Percentiles rank a stretch among this genome's conserved stretches.
phyloP scores from a whole-genome alignment of 2,888 invertebrate genomes.

The Campoplex nolae region DNA sequence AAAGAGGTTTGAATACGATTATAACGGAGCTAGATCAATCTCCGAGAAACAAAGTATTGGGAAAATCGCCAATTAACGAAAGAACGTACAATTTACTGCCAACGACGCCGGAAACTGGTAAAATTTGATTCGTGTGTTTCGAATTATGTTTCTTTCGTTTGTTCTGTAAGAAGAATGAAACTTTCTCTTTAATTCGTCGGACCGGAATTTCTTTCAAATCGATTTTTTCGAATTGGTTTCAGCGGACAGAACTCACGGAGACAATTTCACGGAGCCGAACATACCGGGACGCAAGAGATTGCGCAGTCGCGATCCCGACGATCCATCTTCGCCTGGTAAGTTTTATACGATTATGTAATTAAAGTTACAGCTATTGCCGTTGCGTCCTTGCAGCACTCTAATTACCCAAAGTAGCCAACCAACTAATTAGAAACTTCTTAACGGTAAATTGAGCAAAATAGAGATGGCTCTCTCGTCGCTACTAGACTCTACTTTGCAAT shows the following conservation, averaged over 20 bases:
- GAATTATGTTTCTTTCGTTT: neutral
- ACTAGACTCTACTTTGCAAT: conserved; percentile 49
- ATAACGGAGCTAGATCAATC: conserved; percentile 80
- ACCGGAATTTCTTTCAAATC: neutral
- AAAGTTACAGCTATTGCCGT: conserved; percentile 61
- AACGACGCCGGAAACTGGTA: conserved; percentile 73
- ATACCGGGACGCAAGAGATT: conserved; percentile 78
- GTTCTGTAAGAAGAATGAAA: neutral
- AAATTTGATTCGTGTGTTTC: neutral
- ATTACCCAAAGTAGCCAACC: conserved; percentile 64
- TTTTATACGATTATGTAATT: conserved; percentile 67
- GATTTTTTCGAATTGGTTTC: conserved; percentile 3
- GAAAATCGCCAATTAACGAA: conserved; percentile 69
- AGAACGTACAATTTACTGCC: conserved; percentile 71
- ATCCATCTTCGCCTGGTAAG: conserved; percentile 78
- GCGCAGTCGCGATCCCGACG: conserved; percentile 77
- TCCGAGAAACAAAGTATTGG: conserved; percentile 74
- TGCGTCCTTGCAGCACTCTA: conserved; percentile 59
- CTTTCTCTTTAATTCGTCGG: neutral
- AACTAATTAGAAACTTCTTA: conserved; percentile 80
- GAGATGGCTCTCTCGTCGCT: conserved; percentile 32
- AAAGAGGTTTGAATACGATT: conserved; percentile 73
- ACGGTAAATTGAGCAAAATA: conserved; percentile 66
- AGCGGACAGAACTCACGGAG: conserved; percentile 58
- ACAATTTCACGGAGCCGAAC: conserved; percentile 74